Base-by-base conservation (phyloP, 2,888 invertebrate genomes). In the Pyralis farinalis region DNA sequence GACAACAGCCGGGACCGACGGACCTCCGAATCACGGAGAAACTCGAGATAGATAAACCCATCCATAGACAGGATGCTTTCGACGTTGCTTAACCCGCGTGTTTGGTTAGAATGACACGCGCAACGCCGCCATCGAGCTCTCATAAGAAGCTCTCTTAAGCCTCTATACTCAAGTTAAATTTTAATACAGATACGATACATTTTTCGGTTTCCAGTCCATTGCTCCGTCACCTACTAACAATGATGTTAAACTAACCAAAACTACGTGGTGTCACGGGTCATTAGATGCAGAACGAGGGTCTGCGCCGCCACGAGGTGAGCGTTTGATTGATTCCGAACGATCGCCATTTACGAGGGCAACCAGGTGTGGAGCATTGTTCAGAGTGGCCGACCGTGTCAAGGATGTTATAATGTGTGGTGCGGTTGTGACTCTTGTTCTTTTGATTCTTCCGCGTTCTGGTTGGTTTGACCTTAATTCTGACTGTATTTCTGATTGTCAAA, bases 181-280 rank as follows among this genome's bases (percentile, higher is more conserved):
- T n/a, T n/a, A n/a, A n/a, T n/a, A n/a, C n/a, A n/a, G n/a, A n/a
- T n/a, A n/a, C n/a, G 4, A 16, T 4, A 16, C 16, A 16, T 16
- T 43, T 40, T 33, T 37, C 35, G 29, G 30, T 25, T 35, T 10
- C 22, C 55, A 53, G 49, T 47, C 55, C 59, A 60, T 67, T 56
- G 56, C 58, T 55, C 53, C 62, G 58, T 63, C 69, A 63, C 69
- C 58, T 53, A 53, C 57, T 64, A 52, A 73, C 70, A 69, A 60
- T 63, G 63, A 64, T 66, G 76, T 75, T 71, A 66, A 72, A 76
- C 76, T 69, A 74, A 71, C 74, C 75, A 67, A 70, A 70, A 70
- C 70, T 62, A 47, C 51, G 60, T 16, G 16, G 16, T 16, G 70
- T 63, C 62, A 64, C 53, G 77, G 74, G 63, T 70, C 79, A 81